Evolutionary conservation across 2,113 vertebrate species (phyloP).

Genomic region (Malurus cyaneus): DNA sequence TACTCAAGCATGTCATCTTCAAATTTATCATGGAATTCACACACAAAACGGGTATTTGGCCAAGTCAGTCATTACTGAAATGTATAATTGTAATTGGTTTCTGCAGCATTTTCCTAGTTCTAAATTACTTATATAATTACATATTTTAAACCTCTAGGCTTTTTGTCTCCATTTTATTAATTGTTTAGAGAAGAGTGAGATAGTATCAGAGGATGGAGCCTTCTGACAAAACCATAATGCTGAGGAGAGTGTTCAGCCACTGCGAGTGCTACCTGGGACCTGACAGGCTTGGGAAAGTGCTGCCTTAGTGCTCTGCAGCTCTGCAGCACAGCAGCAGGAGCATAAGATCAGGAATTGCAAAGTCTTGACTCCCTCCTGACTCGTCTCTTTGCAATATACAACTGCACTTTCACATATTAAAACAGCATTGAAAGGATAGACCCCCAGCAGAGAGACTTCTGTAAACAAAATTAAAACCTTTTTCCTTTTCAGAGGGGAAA

Average conservation of each 20-base stretch:
- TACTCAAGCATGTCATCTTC: constrained; percentile 1
- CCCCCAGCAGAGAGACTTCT: neutral
- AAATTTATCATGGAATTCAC: neutral
- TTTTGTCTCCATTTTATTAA: constrained; percentile 51
- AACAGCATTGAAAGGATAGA: neutral
- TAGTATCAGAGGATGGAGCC: constrained; percentile 17
- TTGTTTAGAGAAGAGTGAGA: constrained; percentile 46
- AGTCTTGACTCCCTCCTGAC: neutral
- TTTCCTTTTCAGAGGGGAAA: neutral
- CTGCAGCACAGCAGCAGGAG: neutral
- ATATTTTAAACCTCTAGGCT: constrained; percentile 38
- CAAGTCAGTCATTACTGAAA: constrained; percentile 35
- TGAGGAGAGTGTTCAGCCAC: neutral
- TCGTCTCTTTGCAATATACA: neutral
- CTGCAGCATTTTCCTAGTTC: constrained; percentile 22
- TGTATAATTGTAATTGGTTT: constrained; percentile 37
- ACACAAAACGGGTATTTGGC: constrained; percentile 19
- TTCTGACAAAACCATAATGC: constrained; percentile 1
- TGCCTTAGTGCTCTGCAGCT: neutral
- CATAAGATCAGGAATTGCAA: neutral
- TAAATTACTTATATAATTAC: constrained; percentile 53
- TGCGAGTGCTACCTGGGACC: neutral
- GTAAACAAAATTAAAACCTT: neutral
- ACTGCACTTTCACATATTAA: neutral
- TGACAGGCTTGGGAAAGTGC: neutral